Evolutionary conservation across 2,113 vertebrate genomes (phyloP).

Genomic region (Saimiri boliviensis): DNA sequence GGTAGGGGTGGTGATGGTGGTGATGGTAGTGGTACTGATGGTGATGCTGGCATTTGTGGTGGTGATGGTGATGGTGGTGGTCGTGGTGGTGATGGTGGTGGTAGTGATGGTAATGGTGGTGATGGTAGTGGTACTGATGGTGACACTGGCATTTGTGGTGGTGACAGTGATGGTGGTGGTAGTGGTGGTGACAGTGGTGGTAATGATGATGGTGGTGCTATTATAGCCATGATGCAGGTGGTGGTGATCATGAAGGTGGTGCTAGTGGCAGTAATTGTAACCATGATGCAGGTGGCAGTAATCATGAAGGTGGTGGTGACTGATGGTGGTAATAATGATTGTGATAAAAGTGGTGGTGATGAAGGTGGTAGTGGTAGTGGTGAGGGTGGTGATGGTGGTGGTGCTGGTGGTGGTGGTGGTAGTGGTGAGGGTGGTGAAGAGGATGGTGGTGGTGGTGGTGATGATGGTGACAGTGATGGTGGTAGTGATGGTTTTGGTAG

Average conservation of each 20-base stretch:
- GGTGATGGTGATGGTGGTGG: too few relatives aligned
- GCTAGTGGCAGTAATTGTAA: background rate
- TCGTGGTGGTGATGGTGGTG: background rate
- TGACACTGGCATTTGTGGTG: too few relatives aligned
- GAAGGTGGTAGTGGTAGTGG: too few relatives aligned
- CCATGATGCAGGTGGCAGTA: background rate
- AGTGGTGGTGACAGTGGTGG: accelerated
- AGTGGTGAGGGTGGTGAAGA: too few relatives aligned
- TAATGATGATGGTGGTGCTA: background rate
- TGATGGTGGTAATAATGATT: accelerated
- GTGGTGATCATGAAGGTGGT: background rate
- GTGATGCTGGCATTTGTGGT: too few relatives aligned
- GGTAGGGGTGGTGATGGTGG: background rate
- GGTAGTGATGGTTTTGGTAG: too few relatives aligned
- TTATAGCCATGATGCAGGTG: background rate
- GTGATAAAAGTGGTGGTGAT: too few relatives aligned
- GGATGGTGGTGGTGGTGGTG: too few relatives aligned
- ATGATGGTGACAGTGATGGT: too few relatives aligned
- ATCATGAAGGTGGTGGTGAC: background rate
- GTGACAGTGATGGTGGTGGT: background rate
- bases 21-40: too few relatives aligned
- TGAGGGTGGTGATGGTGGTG: background rate
- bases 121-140: too few relatives aligned
- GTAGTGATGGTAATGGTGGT: accelerated
- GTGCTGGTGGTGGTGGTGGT: too few relatives aligned